Base-by-base conservation (phyloP, 2,888 invertebrate species). In the Strigamia crassipes region DNA sequence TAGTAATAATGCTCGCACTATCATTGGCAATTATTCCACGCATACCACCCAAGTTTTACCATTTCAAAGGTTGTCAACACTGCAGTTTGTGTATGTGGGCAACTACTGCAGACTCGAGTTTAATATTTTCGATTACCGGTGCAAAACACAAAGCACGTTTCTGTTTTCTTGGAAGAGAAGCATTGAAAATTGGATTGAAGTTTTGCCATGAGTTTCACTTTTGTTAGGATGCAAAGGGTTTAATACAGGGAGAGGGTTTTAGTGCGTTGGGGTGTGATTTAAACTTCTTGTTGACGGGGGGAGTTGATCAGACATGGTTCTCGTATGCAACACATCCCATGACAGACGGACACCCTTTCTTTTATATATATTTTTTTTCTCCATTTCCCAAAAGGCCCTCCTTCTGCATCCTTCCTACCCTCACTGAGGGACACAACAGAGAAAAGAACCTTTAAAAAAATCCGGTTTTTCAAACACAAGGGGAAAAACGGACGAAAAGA, bases 281-380 rank as follows among this genome's bases (percentile, higher is more conserved):
- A 27, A 27, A 73, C 73, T 31, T 73, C 73, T 73, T 73, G 73
- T 73, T 73, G 73, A 73, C 73, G 73, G 73, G 73, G 73, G 73
- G 73, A 73, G 73, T 73, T 73, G 73, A 73, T 73, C 73, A 73
- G 73, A 73, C 73, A 73, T 73, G 73, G 73, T 73, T 73, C 73
- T 73, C 31, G 73, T 73, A 73, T 73, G 73, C 73, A 73, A 73
- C 73, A 73, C 73, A 73, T 73, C 73, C 73, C 73, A 73, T 73
- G 73, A 73, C 73, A 73, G 73, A 73, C 73, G 31, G 73, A 73
- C 73, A 73, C 73, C 73, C 73, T 73, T 73, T 73, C 73, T 73
- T 73, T 73, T 73, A 73, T 73, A 73, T 73, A 31, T 73, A 27
- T 73, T 73, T 73, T 73, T 66, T 66, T 21, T n/a, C 56, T 18